Evolutionary conservation across 2,797 vertebrate genomes (phyloP), one percentile per base, ranked within the genome.

Genomic region (Spea hammondii): DNA sequence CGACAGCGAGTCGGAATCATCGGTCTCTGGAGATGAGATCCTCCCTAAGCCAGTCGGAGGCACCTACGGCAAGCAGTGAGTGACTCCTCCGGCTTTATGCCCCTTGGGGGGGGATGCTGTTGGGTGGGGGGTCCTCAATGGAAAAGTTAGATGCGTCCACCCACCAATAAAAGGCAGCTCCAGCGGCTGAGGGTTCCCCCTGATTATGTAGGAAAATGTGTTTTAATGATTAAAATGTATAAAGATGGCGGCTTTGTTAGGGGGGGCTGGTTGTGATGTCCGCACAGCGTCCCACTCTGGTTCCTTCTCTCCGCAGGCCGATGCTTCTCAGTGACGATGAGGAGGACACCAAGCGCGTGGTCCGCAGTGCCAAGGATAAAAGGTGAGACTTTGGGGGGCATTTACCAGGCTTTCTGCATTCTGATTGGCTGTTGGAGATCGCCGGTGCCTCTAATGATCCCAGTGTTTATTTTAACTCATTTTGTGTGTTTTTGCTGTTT

Each of bases 1-100:
- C 70, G 96, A 98, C 94, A 97, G 95, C 4, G 96, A 97, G 92
- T 96, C 96, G 14, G 96, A 98, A 87, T 94, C 94, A 57, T 96
- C 96, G 0, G 90, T 94, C 0, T 97, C 96, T 0, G 92, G 91
- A 0, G 95, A 96, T 83, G 95, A 97, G 85, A 88, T 95, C 59
- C 90, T 92, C 9, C 85, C 93, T 12, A 97, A 96, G 83, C 89
- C 94, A 13, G 86, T 91, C 1, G 95, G 95, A 13, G 88, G 92
- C 0, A 94, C 89, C 83, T 95, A 91, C 86, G 90, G 89, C 73
- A 96, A 95, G 84, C 95, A 93, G 96, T 96, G 84, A 94, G 96
- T 92, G 4, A 4, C 45, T 12, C 53, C 6, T 1, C 60, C 49
- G 4, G 14, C 11, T 6, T 1, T 11, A 8, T 6, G 32, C 48